Conservation (phyloP, 2,888 invertebrate species). For the Branchinecta sandiegonensis region DNA sequence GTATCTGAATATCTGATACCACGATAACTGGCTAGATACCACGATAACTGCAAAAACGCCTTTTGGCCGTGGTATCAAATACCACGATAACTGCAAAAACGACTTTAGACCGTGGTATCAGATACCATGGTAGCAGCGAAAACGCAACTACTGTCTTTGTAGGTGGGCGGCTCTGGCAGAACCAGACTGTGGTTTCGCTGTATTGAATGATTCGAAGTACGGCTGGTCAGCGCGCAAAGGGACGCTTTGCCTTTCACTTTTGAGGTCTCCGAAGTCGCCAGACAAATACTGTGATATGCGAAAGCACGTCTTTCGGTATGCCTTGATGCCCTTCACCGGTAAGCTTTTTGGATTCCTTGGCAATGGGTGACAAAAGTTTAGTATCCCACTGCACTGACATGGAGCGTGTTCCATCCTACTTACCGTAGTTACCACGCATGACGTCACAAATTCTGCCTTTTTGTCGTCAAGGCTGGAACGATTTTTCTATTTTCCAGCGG, state of each 20-base stretch:
- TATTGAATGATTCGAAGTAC: conserved; percentile 40
- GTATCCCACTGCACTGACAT: not conserved
- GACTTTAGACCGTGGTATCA: no score
- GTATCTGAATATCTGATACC: no score
- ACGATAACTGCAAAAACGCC: no score
- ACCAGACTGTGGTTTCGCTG: conserved; percentile 36
- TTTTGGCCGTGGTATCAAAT: no score
- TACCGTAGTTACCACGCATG: no score
- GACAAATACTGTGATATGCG: conserved; percentile 39
- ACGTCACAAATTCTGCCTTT: no score
- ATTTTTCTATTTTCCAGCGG: no score
- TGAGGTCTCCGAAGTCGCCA: conserved; percentile 38
- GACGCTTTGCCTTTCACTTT: conserved; percentile 36
- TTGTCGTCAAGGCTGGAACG: no score
- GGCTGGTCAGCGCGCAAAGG: conserved; percentile 37
- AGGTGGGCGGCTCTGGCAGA: conserved; percentile 40
- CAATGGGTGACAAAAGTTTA: not conserved
- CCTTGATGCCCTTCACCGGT: conserved; percentile 37
- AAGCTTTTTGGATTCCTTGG: conserved; percentile 20
- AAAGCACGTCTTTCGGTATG: conserved; percentile 38
- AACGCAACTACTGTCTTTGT: not conserved
- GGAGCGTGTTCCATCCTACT: no score
- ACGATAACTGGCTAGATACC: no score
- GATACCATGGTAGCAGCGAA: no score
- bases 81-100: no score